Evolutionary conservation across 2,113 vertebrate genomes (phyloP), one percentile per base, ranked within the genome.

Genomic region (Zosterops borbonicus): DNA sequence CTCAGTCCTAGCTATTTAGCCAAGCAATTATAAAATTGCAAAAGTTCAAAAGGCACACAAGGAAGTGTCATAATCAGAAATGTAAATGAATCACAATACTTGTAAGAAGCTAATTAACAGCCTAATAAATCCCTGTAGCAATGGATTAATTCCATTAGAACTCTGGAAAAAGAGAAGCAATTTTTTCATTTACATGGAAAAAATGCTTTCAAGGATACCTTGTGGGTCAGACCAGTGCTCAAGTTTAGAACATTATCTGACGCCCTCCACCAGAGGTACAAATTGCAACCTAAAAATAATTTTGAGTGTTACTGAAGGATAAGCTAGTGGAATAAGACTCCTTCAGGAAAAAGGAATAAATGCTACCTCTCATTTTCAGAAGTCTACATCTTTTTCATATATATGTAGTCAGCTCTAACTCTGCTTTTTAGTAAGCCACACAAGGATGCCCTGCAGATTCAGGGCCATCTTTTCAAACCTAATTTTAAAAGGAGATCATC

Each of bases 61-160:
- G 29, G 25, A 91, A 93, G 29, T 46, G 44, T 67, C 65, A 93
- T 83, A 92, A 91, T 93, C 58, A 95, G 78, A 96, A 96, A 92
- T 33, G 64, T 83, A 96, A 97, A 91, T 87, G 46, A 95, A 62
- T 56, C 6, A 20, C 7, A 7, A 64, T 49, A 94, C 84, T 90
- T 71, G 37, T 76, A 97, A 97, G 64, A 46, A 92, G 65, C 33
- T 94, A 91, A 96, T 95, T 95, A 95, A 90, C 5, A 18, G 50
- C 56, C 65, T 93, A 89, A 70, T 85, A 89, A 92, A 90, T 81
- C 78, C 67, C 64, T 70, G 14, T 82, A 91, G 85, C 64, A 83
- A 88, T 68, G 50, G 83, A 91, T 86, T 96, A 70, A 84, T 95
- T 96, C 39, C 62, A 90, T 95, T 84, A 91, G 58, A 88, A 76